These are phyloP conservation scores for Protobothrops mucrosquamatus DNA, from an alignment of 2,113 vertebrate species.

Conservation along the genomic window DNA sequence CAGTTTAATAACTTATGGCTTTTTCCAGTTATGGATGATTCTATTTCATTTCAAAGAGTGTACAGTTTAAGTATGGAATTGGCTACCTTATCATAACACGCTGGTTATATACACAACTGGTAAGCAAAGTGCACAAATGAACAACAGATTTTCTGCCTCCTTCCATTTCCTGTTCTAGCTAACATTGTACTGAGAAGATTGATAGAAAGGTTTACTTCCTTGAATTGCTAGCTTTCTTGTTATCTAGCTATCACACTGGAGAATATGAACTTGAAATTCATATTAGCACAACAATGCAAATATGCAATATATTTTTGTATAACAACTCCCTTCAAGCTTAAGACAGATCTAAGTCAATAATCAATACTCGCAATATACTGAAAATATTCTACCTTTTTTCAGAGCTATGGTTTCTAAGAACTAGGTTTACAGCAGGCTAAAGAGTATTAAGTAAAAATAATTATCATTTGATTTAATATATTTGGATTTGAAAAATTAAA, in stretches of 20 bases:
- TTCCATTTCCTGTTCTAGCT: background rate
- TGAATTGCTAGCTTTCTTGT: background rate
- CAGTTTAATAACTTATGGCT: background rate
- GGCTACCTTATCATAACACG: background rate
- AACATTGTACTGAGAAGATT: background rate
- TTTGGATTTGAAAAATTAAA: background rate
- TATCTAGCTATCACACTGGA: background rate
- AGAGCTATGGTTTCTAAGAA: background rate
- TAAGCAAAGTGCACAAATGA: background rate
- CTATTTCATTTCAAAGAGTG: background rate
- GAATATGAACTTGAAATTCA: background rate
- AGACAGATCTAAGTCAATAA: conserved; percentile 36
- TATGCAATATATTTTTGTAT: conserved; percentile 10
- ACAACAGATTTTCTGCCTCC: background rate
- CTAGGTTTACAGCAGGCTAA: background rate
- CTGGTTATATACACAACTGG: background rate
- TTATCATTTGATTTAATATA: conserved; percentile 11
- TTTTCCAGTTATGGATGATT: background rate
- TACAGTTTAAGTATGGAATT: background rate
- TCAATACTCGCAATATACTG: background rate
- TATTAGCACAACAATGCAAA: conserved; percentile 31
- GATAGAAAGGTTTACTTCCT: background rate
- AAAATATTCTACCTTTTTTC: conserved; percentile 16
- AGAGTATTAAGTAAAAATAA: background rate
- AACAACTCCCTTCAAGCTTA: conserved; percentile 34